phyloP scores from a whole-genome alignment of 2,113 vertebrate species.

The Balaeniceps rex region DNA sequence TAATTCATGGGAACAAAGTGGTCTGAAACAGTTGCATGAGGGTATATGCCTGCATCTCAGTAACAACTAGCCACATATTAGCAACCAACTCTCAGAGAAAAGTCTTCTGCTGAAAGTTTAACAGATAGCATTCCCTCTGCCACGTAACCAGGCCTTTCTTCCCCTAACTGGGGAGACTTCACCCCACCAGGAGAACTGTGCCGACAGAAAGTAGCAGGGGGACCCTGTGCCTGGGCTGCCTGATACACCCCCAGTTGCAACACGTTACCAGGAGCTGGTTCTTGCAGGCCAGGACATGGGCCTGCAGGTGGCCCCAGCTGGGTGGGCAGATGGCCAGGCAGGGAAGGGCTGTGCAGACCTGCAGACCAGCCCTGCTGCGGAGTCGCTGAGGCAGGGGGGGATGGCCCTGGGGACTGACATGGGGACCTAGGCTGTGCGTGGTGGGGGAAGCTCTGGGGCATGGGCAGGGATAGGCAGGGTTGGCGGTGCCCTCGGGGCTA shows the following conservation, averaged over 20 bases:
- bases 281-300: too few species aligned
- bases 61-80: background rate
- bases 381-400: background rate
- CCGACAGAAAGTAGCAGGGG: background rate
- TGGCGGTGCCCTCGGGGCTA: rapidly evolving
- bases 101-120: background rate
- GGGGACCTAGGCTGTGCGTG: rapidly evolving
- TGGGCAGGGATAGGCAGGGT: background rate
- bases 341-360: background rate
- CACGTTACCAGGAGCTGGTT: background rate
- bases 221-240: background rate
- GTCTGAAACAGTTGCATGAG: background rate
- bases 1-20: background rate
- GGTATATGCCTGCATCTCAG: background rate
- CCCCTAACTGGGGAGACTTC: background rate
- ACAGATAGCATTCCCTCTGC: background rate
- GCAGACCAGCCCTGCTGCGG: background rate
- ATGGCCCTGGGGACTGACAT: too few species aligned
- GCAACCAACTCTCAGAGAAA: background rate
- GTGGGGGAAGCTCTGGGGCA: rapidly evolving
- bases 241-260: background rate
- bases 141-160: background rate
- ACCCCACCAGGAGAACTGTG: background rate
- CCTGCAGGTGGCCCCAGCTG: background rate
- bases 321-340: background rate